phyloP scores from a whole-genome alignment of 2,888 invertebrate species.

The Lepidochrysops patricia region DNA sequence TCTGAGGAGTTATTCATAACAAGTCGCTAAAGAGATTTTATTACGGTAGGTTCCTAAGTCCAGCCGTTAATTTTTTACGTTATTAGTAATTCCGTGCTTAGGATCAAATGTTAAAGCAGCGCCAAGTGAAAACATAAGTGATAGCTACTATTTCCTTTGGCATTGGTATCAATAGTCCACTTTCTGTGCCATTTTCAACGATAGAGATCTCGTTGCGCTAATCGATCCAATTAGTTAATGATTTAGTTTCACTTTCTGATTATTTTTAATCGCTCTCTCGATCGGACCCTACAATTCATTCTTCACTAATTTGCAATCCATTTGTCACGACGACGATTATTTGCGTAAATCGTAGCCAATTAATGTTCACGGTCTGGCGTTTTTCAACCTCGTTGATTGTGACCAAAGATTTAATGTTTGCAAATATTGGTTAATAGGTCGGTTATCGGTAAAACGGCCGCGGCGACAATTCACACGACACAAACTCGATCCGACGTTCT shows the following conservation, averaged over 20 bases:
- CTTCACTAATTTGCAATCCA: conserved; percentile 28
- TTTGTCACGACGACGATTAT: conserved; percentile 23
- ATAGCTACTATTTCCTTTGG: background rate
- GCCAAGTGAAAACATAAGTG: background rate
- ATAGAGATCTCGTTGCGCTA: conserved; percentile 44
- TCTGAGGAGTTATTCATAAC: no score
- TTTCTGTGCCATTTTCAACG: conserved; percentile 9
- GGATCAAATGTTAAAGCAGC: background rate
- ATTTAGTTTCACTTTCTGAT: conserved; percentile 58
- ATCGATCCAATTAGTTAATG: conserved; percentile 51
- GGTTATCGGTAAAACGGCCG: conserved; percentile 50
- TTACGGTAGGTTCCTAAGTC: background rate
- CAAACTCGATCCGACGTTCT: conserved; percentile 35
- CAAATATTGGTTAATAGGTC: conserved; percentile 63
- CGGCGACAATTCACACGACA: conserved; percentile 35
- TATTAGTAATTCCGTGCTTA: background rate
- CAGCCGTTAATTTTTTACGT: background rate
- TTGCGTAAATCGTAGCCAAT: conserved; percentile 30
- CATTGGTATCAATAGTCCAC: conserved; percentile 2
- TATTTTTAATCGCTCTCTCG: conserved; percentile 9
- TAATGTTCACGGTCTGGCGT: conserved; percentile 28
- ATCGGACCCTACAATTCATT: conserved; percentile 29
- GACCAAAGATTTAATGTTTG: conserved; percentile 43
- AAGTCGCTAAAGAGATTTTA: no score
- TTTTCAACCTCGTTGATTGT: conserved; percentile 38